A percentile compares a stretch with the other conserved stretches of the same genome.
Conservation (phyloP, 2,113 vertebrate species). For the Charadrius vociferus region DNA sequence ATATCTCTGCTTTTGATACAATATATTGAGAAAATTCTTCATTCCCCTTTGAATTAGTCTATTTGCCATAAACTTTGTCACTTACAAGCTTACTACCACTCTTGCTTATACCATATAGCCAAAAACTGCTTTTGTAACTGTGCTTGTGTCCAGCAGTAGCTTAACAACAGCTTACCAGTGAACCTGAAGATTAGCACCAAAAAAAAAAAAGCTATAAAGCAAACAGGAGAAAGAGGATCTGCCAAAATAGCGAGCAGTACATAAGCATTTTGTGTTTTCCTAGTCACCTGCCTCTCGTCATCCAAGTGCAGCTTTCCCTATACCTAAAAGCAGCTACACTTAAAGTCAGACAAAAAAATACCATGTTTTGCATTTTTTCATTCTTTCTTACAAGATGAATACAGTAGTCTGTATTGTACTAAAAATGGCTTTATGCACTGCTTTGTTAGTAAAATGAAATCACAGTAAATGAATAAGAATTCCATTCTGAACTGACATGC, state of each 20-base stretch:
- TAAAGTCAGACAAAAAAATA: background rate
- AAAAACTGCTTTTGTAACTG: accelerated
- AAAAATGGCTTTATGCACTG: background rate
- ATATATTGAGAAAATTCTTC: background rate
- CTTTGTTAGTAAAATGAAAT: conserved; percentile 45
- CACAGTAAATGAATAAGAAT: conserved; percentile 28
- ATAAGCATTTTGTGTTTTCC: background rate
- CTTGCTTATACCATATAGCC: background rate
- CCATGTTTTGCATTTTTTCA: background rate
- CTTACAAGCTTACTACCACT: background rate
- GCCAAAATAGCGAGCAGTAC: background rate
- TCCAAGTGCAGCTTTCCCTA: background rate
- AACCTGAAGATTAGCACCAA: background rate
- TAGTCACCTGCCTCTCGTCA: background rate
- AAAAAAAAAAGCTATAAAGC: background rate
- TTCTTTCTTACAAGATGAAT: background rate
- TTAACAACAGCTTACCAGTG: background rate
- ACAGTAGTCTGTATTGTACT: background rate
- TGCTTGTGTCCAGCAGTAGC: background rate
- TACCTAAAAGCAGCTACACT: background rate
- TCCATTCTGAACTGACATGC: conserved; percentile 9
- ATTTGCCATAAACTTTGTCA: background rate
- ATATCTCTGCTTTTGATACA: background rate
- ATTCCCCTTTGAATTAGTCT: background rate
- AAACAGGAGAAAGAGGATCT: background rate